A percentile compares a stretch with the other conserved stretches of the same genome.
Evolutionary conservation across 2,113 vertebrate species (phyloP).

Genomic region (Gasterosteus nipponicus): DNA sequence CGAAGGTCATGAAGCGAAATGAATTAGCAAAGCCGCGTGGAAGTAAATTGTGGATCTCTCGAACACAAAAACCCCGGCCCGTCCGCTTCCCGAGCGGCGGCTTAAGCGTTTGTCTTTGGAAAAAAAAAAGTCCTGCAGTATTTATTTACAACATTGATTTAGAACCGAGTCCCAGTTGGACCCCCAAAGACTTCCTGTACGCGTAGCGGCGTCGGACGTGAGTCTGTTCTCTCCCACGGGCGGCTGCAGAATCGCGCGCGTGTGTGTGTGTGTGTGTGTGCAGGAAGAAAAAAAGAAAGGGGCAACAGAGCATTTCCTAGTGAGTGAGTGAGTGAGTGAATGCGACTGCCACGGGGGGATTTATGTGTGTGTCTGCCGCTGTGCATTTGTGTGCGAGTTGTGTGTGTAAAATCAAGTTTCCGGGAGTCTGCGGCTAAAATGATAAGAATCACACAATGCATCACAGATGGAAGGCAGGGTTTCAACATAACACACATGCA

Average conservation of each 20-base stretch:
- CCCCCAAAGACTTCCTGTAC: conserved; percentile 37
- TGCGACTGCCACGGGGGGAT: conserved; percentile 32
- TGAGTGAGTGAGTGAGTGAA: conserved; percentile 44
- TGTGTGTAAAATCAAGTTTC: conserved; percentile 59
- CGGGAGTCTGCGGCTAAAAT: conserved; percentile 65
- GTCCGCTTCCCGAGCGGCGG: background rate
- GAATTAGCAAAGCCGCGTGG: background rate
- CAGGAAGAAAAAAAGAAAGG: conserved; percentile 2
- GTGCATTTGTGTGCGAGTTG: conserved; percentile 53
- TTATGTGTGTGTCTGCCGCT: conserved; percentile 20
- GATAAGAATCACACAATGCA: conserved; percentile 57
- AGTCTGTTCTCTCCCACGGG: conserved; percentile 70
- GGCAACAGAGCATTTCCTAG: conserved; percentile 24
- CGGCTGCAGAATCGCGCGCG: conserved; percentile 60
- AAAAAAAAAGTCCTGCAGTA: background rate
- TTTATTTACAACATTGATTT: conserved; percentile 45
- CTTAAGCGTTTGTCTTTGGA: conserved; percentile 12
- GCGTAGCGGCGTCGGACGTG: conserved; percentile 52
- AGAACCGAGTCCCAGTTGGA: conserved; percentile 41
- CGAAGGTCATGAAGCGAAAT: conserved; percentile 26
- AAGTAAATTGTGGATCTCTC: background rate
- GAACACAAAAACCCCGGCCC: background rate
- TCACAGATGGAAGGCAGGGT: conserved; percentile 48
- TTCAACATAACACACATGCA: conserved; percentile 8
- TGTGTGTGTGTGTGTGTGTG: conserved; percentile 24